These are phyloP conservation scores for Lithophane socia DNA, from an alignment of 2,888 invertebrate genomes.

Conservation along the genomic window DNA sequence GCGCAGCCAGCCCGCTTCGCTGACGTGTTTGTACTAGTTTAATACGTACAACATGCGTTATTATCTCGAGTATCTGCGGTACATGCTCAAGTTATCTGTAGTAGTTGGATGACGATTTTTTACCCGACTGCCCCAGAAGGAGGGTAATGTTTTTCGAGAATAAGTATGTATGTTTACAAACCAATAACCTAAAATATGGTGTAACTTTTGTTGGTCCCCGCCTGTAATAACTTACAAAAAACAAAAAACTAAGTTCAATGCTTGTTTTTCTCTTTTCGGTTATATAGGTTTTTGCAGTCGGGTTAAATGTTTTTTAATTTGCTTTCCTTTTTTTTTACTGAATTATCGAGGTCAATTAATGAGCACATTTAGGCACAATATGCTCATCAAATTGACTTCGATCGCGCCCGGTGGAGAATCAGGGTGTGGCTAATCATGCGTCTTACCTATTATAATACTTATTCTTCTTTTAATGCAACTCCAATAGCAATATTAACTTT, in stretches of 20 bases:
- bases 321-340: neutral
- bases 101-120: neutral
- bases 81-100: neutral
- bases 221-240: too few relatives aligned
- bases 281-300: too few relatives aligned
- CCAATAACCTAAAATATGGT: too few relatives aligned
- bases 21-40: too few relatives aligned
- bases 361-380: too few relatives aligned
- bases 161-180: too few relatives aligned
- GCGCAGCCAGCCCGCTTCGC: slow-evolving; percentile 15
- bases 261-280: too few relatives aligned
- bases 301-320: too few relatives aligned
- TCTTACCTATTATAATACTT: neutral
- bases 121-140: neutral
- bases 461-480: neutral
- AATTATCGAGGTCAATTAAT: neutral
- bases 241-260: neutral
- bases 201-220: too few relatives aligned
- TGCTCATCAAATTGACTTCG: neutral
- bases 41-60: slow-evolving; percentile 1
- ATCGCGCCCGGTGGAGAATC: neutral
- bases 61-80: neutral
- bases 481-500: neutral
- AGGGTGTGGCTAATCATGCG: neutral
- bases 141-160: too few relatives aligned